Conservation (phyloP, 1,140 invertebrate species). For the Drosophila nasuta region DNA sequence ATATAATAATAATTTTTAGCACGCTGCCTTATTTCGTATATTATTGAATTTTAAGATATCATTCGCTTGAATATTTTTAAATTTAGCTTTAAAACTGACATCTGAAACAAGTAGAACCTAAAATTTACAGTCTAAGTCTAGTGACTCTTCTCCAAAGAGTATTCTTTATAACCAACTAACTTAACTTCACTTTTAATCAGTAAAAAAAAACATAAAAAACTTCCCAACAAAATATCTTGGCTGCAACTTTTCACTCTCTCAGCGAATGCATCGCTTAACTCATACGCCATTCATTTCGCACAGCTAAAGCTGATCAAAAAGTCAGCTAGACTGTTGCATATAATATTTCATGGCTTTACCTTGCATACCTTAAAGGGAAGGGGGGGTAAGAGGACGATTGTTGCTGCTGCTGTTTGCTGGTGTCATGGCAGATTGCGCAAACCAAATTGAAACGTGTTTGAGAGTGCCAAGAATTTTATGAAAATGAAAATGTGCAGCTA, state of each 20-base stretch:
- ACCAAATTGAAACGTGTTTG: slow-evolving; percentile 25
- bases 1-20: no score
- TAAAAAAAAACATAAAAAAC: no score
- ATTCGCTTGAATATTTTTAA: no score
- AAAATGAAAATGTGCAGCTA: slow-evolving; percentile 48
- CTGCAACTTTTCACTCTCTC: background rate
- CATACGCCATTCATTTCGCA: slow-evolving; percentile 3
- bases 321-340: slow-evolving; percentile 37
- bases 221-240: no score
- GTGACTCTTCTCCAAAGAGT: no score
- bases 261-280: background rate
- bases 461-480: slow-evolving; percentile 21
- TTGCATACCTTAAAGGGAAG: slow-evolving; percentile 48
- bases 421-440: slow-evolving; percentile 20
- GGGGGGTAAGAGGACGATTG: background rate
- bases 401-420: slow-evolving; percentile 8
- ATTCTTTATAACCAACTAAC: no score
- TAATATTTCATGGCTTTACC: slow-evolving; percentile 48
- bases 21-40: no score
- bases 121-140: no score
- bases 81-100: no score
- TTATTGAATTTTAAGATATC: no score
- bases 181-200: no score
- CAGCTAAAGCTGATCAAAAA: slow-evolving; percentile 50
- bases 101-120: no score